A percentile compares a stretch with the other conserved stretches of the same genome.
These are phyloP conservation scores for Bambusicola thoracicus DNA, from an alignment of 2,113 vertebrate species.

Conservation along the genomic window DNA sequence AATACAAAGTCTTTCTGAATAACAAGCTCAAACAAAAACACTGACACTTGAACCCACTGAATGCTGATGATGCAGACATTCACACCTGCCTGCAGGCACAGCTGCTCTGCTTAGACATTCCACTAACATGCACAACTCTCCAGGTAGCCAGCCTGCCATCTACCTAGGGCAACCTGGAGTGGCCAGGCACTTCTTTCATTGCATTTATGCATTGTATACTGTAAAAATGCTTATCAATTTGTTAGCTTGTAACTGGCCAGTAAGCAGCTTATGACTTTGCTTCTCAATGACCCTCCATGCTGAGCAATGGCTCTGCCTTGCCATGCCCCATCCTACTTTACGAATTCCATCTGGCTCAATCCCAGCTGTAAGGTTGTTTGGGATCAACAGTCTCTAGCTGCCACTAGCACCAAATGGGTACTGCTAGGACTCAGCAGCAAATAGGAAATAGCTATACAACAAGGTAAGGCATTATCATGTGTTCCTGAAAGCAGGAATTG, in stretches of 20 bases:
- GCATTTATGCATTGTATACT: accelerated
- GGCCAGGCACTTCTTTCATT: not conserved
- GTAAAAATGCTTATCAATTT: accelerated
- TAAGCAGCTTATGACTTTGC: accelerated
- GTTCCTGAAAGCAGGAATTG: not conserved
- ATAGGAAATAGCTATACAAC: not conserved
- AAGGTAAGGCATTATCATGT: not conserved
- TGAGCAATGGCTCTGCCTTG: not conserved
- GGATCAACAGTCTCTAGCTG: not conserved
- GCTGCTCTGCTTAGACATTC: not conserved
- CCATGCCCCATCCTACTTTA: not conserved
- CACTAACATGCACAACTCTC: not conserved
- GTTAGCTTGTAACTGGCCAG: not conserved
- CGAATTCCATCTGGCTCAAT: not conserved
- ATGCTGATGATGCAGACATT: not conserved
- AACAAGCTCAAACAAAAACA: not conserved
- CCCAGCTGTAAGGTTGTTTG: not conserved
- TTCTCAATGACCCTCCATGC: accelerated
- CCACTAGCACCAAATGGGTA: not conserved
- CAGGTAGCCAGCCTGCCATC: not conserved
- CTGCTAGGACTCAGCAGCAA: not conserved
- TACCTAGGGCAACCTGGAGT: accelerated
- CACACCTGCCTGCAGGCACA: not conserved
- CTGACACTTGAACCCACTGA: not conserved
- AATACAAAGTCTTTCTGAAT: not conserved